These are phyloP conservation scores for Pseudococcus longispinus DNA, from an alignment of 2,888 invertebrate species.

Conservation along the genomic window DNA sequence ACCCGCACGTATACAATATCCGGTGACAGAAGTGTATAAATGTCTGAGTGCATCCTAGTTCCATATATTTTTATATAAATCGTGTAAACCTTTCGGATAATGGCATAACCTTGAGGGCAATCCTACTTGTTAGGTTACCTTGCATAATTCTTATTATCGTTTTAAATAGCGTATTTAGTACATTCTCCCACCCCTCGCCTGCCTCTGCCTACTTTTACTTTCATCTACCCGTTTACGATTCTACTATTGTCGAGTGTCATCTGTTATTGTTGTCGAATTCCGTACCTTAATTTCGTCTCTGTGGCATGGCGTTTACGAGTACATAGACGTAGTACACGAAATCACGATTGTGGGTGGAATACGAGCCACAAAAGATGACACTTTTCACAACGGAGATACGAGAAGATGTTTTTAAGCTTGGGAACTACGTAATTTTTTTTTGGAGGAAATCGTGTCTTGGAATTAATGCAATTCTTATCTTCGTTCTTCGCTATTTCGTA, in stretches of 20 bases:
- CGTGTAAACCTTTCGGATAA: slow-evolving; percentile 57
- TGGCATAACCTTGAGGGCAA: slow-evolving; percentile 56
- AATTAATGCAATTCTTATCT: slow-evolving; percentile 3
- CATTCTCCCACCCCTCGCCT: slow-evolving; percentile 53
- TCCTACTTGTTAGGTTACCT: slow-evolving; percentile 57
- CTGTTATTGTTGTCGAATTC: slow-evolving; percentile 54
- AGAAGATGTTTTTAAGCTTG: not conserved
- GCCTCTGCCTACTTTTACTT: slow-evolving; percentile 53
- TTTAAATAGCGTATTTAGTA: slow-evolving; percentile 55
- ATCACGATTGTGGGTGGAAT: slow-evolving; percentile 4
- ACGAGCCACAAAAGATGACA: not conserved
- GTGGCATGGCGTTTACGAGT: not conserved
- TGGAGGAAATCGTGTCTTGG: not conserved
- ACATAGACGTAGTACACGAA: not conserved
- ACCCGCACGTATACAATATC: slow-evolving; percentile 55
- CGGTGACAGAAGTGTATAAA: slow-evolving; percentile 55
- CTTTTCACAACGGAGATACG: not conserved
- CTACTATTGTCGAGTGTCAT: slow-evolving; percentile 46
- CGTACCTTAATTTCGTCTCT: not conserved
- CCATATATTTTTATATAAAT: slow-evolving; percentile 56
- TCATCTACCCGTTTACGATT: slow-evolving; percentile 50
- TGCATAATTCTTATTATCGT: slow-evolving; percentile 57
- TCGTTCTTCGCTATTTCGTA: not conserved
- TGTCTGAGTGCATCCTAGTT: slow-evolving; percentile 56
- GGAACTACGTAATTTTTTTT: not conserved